These are phyloP conservation scores for Pantherophis alleghaniensis DNA, from an alignment of 2,797 vertebrate species.

Conservation along the genomic window DNA sequence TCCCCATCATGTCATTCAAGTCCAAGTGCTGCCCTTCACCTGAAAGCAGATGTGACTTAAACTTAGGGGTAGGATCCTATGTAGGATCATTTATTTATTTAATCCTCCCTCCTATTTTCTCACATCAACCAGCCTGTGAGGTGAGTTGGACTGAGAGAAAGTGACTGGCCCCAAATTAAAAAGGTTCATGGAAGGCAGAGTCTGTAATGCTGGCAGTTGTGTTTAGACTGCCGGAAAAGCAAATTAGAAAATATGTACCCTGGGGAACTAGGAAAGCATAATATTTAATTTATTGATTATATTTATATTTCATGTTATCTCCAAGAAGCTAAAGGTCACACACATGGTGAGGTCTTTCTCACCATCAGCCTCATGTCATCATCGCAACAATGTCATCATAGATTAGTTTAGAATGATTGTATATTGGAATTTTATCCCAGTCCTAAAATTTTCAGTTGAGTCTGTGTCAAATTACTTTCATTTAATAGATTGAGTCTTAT, in stretches of 20 bases:
- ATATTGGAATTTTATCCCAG: neutral
- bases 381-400: neutral
- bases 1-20: neutral
- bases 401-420: neutral
- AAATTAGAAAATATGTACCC: neutral
- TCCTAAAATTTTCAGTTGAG: neutral
- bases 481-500: neutral
- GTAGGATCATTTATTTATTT: neutral
- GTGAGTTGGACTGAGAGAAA: neutral
- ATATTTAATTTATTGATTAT: neutral
- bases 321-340: neutral
- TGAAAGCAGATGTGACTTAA: neutral
- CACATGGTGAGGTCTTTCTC: neutral
- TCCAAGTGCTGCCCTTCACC: neutral
- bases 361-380: neutral
- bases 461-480: neutral
- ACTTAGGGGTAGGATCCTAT: neutral
- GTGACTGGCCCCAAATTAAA: neutral
- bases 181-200: neutral
- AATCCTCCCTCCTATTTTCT: neutral
- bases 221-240: neutral
- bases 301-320: neutral
- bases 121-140: neutral
- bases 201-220: slow-evolving; percentile 1
- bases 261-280: neutral